Percentiles rank a stretch among this genome's conserved stretches.
phyloP scores from a whole-genome alignment of 2,797 vertebrate genomes.

The Anguilla anguilla region DNA sequence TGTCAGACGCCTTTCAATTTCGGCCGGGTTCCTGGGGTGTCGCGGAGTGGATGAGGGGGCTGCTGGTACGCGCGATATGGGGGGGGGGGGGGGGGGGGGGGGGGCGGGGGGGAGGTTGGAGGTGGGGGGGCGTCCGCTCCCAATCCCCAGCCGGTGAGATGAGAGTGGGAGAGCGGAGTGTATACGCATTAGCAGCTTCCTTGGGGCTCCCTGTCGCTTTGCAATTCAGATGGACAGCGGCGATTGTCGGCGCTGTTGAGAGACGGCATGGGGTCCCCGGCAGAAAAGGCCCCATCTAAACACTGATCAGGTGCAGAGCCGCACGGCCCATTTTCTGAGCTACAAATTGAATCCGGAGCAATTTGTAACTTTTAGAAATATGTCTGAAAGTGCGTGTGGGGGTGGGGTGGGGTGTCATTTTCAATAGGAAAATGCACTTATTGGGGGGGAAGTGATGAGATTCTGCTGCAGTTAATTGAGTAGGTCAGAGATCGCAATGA shows the following conservation, averaged over 20 bases:
- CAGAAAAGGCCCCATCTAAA: conserved; percentile 56
- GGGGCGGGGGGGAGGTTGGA: no score
- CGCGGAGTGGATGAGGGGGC: background rate
- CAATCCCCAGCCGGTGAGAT: conserved; percentile 44
- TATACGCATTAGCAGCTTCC: conserved; percentile 57
- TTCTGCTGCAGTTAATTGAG: conserved; percentile 60
- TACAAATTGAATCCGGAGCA: conserved; percentile 72
- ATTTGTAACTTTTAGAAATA: conserved; percentile 66
- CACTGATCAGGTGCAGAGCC: conserved; percentile 59
- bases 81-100: background rate
- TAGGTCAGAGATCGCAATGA: conserved; percentile 42
- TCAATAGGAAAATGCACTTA: conserved; percentile 41
- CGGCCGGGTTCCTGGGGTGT: background rate
- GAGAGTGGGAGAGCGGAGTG: conserved; percentile 45
- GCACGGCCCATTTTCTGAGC: conserved; percentile 55
- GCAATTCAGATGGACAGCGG: conserved; percentile 67
- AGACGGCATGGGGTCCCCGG: conserved; percentile 56
- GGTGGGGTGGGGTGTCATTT: conserved; percentile 53
- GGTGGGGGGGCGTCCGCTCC: conserved; percentile 20
- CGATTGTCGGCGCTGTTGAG: conserved; percentile 58
- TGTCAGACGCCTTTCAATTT: conserved; percentile 1
- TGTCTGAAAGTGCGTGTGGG: conserved; percentile 49
- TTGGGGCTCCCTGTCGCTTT: conserved; percentile 45
- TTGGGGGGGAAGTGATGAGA: conserved; percentile 58
- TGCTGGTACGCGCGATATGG: conserved; percentile 4